These are phyloP conservation scores for Euzetes globulus DNA, from an alignment of 2,888 invertebrate genomes.

Conservation along the genomic window DNA sequence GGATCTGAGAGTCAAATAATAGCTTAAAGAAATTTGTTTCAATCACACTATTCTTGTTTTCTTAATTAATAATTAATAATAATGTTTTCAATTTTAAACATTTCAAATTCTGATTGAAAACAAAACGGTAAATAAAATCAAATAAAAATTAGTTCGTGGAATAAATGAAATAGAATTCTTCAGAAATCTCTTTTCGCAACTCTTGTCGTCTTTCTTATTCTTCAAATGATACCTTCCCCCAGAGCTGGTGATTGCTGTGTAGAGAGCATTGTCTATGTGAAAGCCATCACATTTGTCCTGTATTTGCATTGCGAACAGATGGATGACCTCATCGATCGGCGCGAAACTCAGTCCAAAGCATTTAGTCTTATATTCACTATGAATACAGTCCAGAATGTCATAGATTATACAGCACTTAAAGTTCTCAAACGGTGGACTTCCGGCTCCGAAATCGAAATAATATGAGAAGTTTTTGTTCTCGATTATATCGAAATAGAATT, in stretches of 20 bases:
- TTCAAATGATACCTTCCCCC: background rate
- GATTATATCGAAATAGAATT: background rate
- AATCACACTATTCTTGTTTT: too few relatives aligned
- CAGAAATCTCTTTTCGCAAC: background rate
- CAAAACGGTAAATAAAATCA: background rate
- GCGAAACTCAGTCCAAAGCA: background rate
- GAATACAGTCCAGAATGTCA: background rate
- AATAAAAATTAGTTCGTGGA: background rate
- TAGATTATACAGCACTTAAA: slow-evolving; percentile 12
- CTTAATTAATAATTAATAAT: too few relatives aligned
- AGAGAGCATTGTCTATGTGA: background rate
- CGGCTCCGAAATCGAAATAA: background rate
- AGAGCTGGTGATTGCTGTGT: background rate
- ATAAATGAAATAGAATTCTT: background rate
- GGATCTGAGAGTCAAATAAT: too few relatives aligned
- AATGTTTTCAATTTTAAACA: too few relatives aligned
- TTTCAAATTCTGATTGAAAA: background rate
- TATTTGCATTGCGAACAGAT: background rate
- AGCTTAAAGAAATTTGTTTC: too few relatives aligned
- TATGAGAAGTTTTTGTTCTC: background rate
- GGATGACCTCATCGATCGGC: background rate
- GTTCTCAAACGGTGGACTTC: background rate
- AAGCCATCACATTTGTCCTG: background rate
- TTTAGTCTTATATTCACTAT: background rate
- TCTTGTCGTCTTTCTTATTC: background rate